A percentile compares a stretch with the other conserved stretches of the same genome.
These are phyloP conservation scores for Neosalanx taihuensis DNA, from an alignment of 2,797 vertebrate genomes.

Conservation along the genomic window DNA sequence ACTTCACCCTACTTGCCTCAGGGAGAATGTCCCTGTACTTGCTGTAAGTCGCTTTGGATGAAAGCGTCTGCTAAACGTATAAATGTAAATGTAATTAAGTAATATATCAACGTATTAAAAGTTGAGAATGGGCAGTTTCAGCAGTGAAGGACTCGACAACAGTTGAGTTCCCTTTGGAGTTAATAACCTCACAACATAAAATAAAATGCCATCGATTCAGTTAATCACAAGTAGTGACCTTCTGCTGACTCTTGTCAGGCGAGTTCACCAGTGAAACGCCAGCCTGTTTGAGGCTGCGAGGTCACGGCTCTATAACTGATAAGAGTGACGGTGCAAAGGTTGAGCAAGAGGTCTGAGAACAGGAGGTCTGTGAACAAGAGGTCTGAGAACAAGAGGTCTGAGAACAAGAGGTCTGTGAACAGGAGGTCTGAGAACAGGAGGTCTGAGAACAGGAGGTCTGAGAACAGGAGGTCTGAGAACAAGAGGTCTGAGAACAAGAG, in stretches of 20 bases:
- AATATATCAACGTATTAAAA: background rate
- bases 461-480: slow-evolving; percentile 48
- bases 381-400: slow-evolving; percentile 49
- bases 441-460: slow-evolving; percentile 25
- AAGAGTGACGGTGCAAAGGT: slow-evolving; percentile 53
- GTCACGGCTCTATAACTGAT: slow-evolving; percentile 42
- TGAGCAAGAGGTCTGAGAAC: slow-evolving; percentile 53
- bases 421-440: slow-evolving; percentile 45
- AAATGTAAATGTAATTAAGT: no score
- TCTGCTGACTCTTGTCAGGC: slow-evolving; percentile 24
- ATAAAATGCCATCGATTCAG: background rate
- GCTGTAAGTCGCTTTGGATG: no score
- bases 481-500: slow-evolving; percentile 47
- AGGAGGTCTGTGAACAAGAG: slow-evolving; percentile 39
- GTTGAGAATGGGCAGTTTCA: background rate
- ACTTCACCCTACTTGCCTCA: no score
- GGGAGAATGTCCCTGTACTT: no score
- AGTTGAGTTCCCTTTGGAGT: slow-evolving; percentile 17
- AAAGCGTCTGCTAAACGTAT: no score
- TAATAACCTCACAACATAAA: background rate
- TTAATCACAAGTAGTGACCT: slow-evolving; percentile 6
- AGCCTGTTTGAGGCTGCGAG: slow-evolving; percentile 53
- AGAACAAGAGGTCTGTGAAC: slow-evolving; percentile 3
- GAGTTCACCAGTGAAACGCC: slow-evolving; percentile 46
- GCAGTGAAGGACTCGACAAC: background rate